Percentiles rank a stretch among this genome's conserved stretches.
Conservation (phyloP, 2,797 vertebrate species). For the Syngnathus rostellatus region DNA sequence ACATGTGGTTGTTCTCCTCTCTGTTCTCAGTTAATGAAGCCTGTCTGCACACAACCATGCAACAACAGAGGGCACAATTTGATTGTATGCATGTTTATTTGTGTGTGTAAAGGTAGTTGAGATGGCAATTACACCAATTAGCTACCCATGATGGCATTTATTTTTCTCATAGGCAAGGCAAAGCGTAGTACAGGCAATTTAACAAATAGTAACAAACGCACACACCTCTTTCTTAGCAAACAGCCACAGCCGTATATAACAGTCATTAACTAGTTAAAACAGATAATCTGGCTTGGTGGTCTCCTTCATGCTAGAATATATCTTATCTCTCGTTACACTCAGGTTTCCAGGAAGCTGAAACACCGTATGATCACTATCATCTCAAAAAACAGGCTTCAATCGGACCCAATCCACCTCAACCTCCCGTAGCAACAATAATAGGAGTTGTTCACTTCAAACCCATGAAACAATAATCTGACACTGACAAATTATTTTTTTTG, state of each 20-base stretch:
- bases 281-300: slow-evolving; percentile 6
- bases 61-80: slow-evolving; percentile 3
- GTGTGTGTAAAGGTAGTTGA: slow-evolving; percentile 13
- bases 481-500: slow-evolving; percentile 1
- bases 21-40: slow-evolving; percentile 51
- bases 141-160: slow-evolving; percentile 57
- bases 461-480: background rate
- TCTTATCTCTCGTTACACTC: background rate
- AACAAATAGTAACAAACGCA: slow-evolving; percentile 25
- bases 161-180: slow-evolving; percentile 41
- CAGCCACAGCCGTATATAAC: background rate
- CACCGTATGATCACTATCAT: background rate
- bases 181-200: slow-evolving; percentile 23
- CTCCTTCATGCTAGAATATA: slow-evolving; percentile 4
- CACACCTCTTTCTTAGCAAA: background rate
- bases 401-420: background rate
- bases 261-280: background rate
- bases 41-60: slow-evolving; percentile 43
- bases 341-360: background rate
- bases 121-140: slow-evolving; percentile 50
- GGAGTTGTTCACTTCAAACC: slow-evolving; percentile 10
- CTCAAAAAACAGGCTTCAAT: background rate
- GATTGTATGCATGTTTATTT: slow-evolving; percentile 3
- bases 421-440: slow-evolving; percentile 16
- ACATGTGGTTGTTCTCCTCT: slow-evolving; percentile 39